A percentile compares a stretch with the other conserved stretches of the same genome.
phyloP scores from a whole-genome alignment of 2,113 vertebrate genomes.

The Morphnarchus princeps region DNA sequence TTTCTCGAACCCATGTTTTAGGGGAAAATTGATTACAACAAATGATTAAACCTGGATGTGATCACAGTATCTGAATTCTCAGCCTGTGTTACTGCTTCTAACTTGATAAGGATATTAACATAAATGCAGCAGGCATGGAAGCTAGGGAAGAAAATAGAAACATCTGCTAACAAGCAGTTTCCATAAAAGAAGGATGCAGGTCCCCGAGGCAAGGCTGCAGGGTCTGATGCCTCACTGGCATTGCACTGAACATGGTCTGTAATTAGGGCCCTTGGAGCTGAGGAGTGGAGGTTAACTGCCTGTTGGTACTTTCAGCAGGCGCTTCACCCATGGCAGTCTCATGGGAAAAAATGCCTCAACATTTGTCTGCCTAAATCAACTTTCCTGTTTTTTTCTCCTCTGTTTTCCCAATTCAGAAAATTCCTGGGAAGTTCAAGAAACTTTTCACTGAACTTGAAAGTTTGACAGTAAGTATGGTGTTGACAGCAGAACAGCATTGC shows the following conservation, averaged over 20 bases:
- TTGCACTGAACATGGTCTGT: background rate
- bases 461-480: constrained; percentile 83
- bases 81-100: background rate
- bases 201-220: background rate
- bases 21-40: background rate
- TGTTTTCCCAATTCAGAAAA: constrained; percentile 80
- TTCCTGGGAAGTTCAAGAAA: constrained; percentile 97
- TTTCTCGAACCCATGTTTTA: background rate
- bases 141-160: background rate
- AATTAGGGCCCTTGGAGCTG: background rate
- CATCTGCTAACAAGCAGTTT: background rate
- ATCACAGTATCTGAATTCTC: background rate
- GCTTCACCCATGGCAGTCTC: background rate
- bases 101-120: background rate
- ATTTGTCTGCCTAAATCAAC: background rate
- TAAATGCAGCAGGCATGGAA: background rate
- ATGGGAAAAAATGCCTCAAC: background rate
- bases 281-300: background rate
- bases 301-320: background rate
- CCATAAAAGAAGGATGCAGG: background rate
- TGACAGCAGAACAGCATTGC: background rate
- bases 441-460: constrained; percentile 95
- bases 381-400: background rate
- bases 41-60: background rate
- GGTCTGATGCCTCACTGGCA: background rate